phyloP scores from a whole-genome alignment of 1,140 invertebrate genomes.

The Papilio xuthus region DNA sequence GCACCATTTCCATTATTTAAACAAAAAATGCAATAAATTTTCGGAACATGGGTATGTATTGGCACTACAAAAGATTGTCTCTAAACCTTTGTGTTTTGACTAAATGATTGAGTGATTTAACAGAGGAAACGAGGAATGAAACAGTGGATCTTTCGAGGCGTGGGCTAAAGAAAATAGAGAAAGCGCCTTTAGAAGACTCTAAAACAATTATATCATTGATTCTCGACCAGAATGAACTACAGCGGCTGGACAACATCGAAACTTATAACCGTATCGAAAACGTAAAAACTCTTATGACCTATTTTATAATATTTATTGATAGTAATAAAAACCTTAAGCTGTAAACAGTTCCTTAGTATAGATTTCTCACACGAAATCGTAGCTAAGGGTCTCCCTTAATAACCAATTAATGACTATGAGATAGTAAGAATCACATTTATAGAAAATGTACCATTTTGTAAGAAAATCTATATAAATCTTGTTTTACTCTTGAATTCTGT shows the following conservation, averaged over 20 bases:
- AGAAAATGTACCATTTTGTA: too few relatives aligned
- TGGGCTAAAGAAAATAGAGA: constrained; percentile 88
- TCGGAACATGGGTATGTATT: constrained; percentile 64
- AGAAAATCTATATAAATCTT: background rate
- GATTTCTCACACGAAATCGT: too few relatives aligned
- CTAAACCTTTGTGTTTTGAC: constrained; percentile 15
- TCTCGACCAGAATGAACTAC: constrained; percentile 93
- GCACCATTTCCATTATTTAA: constrained; percentile 53
- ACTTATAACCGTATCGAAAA: constrained; percentile 90
- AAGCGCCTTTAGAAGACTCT: constrained; percentile 84
- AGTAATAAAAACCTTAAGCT: background rate
- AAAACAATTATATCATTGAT: constrained; percentile 88
- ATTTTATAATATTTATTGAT: constrained; percentile 32
- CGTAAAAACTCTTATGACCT: constrained; percentile 78
- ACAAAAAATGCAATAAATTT: constrained; percentile 62
- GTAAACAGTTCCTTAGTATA: background rate
- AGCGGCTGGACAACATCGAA: constrained; percentile 93
- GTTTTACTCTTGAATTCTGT: background rate
- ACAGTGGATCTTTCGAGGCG: constrained; percentile 86
- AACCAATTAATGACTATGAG: too few relatives aligned
- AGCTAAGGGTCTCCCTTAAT: too few relatives aligned
- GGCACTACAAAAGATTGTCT: background rate
- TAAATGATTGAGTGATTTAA: constrained; percentile 43
- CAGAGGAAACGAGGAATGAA: constrained; percentile 72
- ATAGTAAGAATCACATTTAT: too few relatives aligned